Evolutionary conservation across 1,140 invertebrate species (phyloP).

Genomic region (Agrypnia vestita): DNA sequence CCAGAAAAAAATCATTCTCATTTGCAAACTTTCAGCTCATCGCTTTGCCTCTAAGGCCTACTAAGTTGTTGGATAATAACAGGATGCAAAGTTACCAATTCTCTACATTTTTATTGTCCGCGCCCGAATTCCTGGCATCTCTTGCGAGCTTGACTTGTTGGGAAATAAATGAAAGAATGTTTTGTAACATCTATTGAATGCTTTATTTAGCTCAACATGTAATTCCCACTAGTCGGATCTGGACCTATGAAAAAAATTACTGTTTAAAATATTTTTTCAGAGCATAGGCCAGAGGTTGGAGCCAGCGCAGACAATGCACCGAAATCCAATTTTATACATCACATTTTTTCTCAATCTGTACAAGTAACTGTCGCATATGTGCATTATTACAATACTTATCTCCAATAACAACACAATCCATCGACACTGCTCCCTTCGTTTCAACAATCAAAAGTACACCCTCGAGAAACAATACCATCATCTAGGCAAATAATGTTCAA

Average conservation of each 20-base stretch:
- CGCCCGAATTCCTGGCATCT: no score
- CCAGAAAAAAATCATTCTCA: no score
- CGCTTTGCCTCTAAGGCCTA: no score
- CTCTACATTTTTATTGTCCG: no score
- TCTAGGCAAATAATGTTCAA: not conserved
- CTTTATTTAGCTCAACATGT: constrained; percentile 61
- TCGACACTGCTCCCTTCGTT: no score
- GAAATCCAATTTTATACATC: not conserved
- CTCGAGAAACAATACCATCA: no score
- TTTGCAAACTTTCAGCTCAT: no score
- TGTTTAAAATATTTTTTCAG: constrained; percentile 46
- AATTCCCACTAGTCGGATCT: constrained; percentile 60
- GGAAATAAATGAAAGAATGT: constrained; percentile 46
- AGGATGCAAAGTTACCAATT: no score
- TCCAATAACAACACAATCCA: not conserved
- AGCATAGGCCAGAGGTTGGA: constrained; percentile 55
- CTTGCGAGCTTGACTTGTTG: no score
- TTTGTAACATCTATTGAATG: constrained; percentile 58
- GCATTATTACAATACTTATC: constrained; percentile 9
- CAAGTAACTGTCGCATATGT: constrained; percentile 23
- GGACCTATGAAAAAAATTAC: constrained; percentile 56
- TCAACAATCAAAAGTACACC: no score
- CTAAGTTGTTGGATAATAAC: no score
- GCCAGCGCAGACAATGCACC: not conserved
- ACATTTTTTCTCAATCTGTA: constrained; percentile 26